Conservation (phyloP, 2,797 vertebrate species). For the Carcharodon carcharias region DNA sequence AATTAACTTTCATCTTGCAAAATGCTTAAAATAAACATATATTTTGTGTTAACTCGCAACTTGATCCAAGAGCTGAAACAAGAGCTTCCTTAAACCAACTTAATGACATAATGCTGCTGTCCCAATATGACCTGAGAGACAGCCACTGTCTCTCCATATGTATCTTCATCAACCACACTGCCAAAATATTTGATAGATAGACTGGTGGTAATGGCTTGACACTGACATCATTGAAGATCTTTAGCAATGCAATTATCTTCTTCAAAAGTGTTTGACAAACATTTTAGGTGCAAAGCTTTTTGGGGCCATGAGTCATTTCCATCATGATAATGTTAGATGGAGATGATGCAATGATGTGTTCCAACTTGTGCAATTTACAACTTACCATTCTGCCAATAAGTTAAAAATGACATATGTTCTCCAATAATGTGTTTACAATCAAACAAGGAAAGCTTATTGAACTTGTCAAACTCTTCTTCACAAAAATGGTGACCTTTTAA, state of each 20-base stretch:
- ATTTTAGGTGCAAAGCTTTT: neutral
- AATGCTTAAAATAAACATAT: slow-evolving; percentile 22
- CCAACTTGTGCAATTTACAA: neutral
- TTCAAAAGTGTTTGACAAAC: neutral
- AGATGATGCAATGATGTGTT: slow-evolving; percentile 17
- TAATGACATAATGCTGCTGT: slow-evolving; percentile 7
- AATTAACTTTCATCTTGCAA: slow-evolving; percentile 24
- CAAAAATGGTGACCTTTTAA: neutral
- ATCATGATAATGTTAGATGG: slow-evolving; percentile 21
- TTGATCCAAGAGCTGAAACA: slow-evolving; percentile 28
- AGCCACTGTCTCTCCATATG: neutral
- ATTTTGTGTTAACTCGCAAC: slow-evolving; percentile 28
- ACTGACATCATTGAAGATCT: neutral
- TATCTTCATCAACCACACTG: neutral
- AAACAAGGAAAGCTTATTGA: neutral
- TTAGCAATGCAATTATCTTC: slow-evolving; percentile 16
- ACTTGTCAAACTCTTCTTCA: neutral
- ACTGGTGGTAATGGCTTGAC: neutral
- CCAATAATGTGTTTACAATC: neutral
- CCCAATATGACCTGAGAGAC: neutral
- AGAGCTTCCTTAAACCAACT: slow-evolving; percentile 6
- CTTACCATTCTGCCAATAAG: neutral
- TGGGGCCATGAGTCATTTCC: slow-evolving; percentile 2
- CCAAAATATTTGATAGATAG: slow-evolving; percentile 10
- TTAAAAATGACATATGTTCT: slow-evolving; percentile 15